These are phyloP conservation scores for Clarias fuscus DNA, from an alignment of 2,797 vertebrate genomes.

Conservation along the genomic window DNA sequence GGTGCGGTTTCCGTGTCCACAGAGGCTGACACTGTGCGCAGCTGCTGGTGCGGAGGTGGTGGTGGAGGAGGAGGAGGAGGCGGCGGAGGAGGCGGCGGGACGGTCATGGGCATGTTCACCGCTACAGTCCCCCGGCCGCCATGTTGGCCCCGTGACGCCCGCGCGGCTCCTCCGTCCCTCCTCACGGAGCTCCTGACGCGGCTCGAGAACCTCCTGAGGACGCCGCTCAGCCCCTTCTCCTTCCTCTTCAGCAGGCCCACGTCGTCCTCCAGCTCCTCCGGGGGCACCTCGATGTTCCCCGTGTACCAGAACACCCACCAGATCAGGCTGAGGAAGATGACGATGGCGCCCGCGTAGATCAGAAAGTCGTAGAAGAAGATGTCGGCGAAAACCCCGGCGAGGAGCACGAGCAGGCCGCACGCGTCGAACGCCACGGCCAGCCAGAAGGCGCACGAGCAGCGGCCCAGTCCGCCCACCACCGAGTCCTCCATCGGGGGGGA, in stretches of 20 bases:
- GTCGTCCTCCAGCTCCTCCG: constrained; percentile 77
- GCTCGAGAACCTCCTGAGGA: constrained; percentile 71
- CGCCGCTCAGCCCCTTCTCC: constrained; percentile 61
- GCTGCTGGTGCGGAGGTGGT: neutral
- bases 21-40: constrained; percentile 48
- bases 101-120: neutral
- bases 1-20: constrained; percentile 62
- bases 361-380: constrained; percentile 86
- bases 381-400: constrained; percentile 80
- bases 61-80: too few species aligned
- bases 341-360: constrained; percentile 87
- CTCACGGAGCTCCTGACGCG: constrained; percentile 67
- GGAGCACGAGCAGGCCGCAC: constrained; percentile 76
- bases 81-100: neutral
- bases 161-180: constrained; percentile 38
- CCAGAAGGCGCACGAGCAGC: constrained; percentile 85
- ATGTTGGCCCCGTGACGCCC: constrained; percentile 4
- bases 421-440: constrained; percentile 84
- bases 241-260: constrained; percentile 73
- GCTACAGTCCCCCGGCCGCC: constrained; percentile 22
- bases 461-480: constrained; percentile 73
- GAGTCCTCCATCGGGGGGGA: neutral
- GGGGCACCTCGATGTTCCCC: constrained; percentile 86
- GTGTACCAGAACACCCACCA: constrained; percentile 97
- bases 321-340: constrained; percentile 88